Base-by-base conservation (phyloP, 2,113 vertebrate genomes). In the Rallus limicola region DNA sequence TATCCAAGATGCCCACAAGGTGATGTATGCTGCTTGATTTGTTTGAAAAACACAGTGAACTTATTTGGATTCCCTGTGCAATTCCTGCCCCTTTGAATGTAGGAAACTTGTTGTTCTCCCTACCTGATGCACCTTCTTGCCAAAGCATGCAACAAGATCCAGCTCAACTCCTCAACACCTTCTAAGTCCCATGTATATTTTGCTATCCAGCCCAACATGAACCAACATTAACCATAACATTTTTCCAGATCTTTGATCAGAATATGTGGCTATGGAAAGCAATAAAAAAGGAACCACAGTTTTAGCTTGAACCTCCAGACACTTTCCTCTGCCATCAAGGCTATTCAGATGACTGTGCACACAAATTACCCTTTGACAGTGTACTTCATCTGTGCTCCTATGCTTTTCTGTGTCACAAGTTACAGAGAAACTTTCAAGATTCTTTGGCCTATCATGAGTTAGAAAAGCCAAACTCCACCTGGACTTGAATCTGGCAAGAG, bases 331-430 rank as follows among this genome's bases (percentile, higher is more conserved):
- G 72, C 31, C 23, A 48, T 31, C 8, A 38, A 75, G 40, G 33
- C 10, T 64, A 20, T 52, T 33, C 33, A 86, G 36, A 53, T 31
- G 9, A 52, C 52, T 15, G 67, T n/a, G 50, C 10, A 56, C 7
- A 33, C 44, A 86, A 46, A 58, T 70, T 33, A 52, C 6, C 9
- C 15, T 71, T 88, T 83, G 31, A 36, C 29, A 65, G 10, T 79
- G 46, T 62, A 91, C 36, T 86, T 9, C 33, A 81, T 31, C 33
- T 6, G 25, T 65, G 5, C 18, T 68, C 14, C 36, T 60, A 31
- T 15, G 26, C 38, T 64, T 70, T 58, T 6, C 48, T 14, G 10
- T 4, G 2, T 42, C 25, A n/a, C 3, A 0, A 6, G 4, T 68
- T 59, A 63, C 7, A 10, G 21, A 44, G 31, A 55, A 91, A 20